These are phyloP conservation scores for Drosophila melanocephala DNA, from an alignment of 2,888 invertebrate genomes.

Conservation along the genomic window DNA sequence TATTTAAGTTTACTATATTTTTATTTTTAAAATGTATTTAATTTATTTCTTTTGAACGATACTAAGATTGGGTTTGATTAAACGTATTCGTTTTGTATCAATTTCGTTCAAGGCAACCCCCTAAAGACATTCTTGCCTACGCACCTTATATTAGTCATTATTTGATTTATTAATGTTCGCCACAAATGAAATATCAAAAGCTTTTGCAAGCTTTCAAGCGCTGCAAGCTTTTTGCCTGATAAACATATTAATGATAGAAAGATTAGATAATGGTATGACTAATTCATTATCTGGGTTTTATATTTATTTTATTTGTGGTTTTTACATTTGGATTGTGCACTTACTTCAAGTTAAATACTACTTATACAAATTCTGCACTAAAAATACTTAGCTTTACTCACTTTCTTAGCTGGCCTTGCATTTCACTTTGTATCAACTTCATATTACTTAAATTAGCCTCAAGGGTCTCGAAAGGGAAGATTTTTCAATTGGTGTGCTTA, in stretches of 20 bases:
- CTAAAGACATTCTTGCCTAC: not conserved
- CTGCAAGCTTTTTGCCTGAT: not conserved
- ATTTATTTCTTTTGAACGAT: not conserved
- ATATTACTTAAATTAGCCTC: conserved; percentile 5
- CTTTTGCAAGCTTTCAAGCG: conserved; percentile 5
- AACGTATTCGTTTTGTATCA: not conserved
- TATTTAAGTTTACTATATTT: not conserved
- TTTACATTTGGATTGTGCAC: not conserved
- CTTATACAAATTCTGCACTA: not conserved
- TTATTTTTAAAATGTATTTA: not conserved
- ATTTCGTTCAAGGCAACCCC: not conserved
- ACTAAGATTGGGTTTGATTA: not conserved
- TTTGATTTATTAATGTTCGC: not conserved
- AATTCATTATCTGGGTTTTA: not conserved
- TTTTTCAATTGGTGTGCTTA: not conserved
- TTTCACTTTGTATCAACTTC: not conserved
- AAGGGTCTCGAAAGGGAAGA: not conserved
- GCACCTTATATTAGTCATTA: conserved; percentile 4
- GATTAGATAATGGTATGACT: not conserved
- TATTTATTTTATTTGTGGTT: not conserved
- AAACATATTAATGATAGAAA: not conserved
- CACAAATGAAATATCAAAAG: conserved; percentile 16
- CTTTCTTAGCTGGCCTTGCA: not conserved
- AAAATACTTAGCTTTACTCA: not conserved
- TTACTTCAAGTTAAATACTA: not conserved